Evolutionary conservation across 2,113 vertebrate species (phyloP).

Genomic region (Amphiprion ocellaris): DNA sequence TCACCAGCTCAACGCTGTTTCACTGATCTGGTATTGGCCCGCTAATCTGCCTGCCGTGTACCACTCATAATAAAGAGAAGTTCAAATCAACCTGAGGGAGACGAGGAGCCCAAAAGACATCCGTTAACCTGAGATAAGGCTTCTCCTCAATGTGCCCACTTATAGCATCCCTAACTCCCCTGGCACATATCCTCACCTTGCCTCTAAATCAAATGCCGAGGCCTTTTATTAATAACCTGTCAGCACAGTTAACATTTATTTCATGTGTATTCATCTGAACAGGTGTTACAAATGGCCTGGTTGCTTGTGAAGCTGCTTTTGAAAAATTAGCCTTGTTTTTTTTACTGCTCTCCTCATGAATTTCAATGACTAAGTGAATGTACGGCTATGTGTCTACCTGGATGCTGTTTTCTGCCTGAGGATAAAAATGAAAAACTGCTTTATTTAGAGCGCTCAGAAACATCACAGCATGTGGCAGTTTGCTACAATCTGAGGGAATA

Average conservation of each 20-base stretch:
- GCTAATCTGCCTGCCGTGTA: conserved; percentile 47
- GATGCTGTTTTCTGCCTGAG: conserved; percentile 37
- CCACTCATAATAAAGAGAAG: conserved; percentile 47
- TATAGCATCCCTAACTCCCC: conserved; percentile 39
- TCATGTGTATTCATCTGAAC: conserved; percentile 79
- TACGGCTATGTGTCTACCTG: conserved; percentile 44
- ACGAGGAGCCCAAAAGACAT: conserved; percentile 58
- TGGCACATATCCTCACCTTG: conserved; percentile 34
- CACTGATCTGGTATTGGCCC: conserved; percentile 27
- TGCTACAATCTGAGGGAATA: conserved; percentile 54
- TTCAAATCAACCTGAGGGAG: conserved; percentile 47
- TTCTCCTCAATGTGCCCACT: conserved; percentile 22
- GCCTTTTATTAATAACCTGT: conserved; percentile 82
- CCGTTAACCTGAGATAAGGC: conserved; percentile 59
- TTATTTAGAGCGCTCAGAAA: conserved; percentile 62
- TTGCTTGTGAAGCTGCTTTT: conserved; percentile 65
- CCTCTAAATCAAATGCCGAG: conserved; percentile 77
- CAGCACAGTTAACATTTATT: conserved; percentile 82
- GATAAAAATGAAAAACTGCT: conserved; percentile 62
- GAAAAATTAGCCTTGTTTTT: conserved; percentile 76
- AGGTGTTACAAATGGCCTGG: conserved; percentile 80
- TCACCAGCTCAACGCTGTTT: conserved; percentile 31
- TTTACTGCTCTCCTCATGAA: conserved; percentile 70
- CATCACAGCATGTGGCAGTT: conserved; percentile 53
- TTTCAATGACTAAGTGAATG: conserved; percentile 74